Conservation (phyloP, 1,140 invertebrate genomes). For the Drosophila mayri region DNA sequence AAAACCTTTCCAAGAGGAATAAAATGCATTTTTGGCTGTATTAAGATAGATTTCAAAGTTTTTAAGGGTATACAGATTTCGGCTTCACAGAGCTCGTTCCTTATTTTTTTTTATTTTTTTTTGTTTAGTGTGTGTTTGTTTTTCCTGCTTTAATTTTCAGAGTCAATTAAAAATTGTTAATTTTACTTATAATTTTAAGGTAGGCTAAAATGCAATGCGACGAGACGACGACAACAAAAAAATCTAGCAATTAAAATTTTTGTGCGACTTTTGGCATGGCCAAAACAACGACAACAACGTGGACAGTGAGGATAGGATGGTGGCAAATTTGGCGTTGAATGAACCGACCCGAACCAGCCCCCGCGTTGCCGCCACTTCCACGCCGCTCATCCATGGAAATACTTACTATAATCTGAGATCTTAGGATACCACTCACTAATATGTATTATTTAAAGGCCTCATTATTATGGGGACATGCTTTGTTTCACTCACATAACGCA, state of each 20-base stretch:
- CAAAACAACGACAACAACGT: slow-evolving; percentile 30
- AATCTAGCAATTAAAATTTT: slow-evolving; percentile 78
- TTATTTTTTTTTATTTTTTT: background rate
- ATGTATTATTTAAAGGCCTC: background rate
- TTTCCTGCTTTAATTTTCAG: slow-evolving; percentile 70
- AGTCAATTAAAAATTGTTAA: slow-evolving; percentile 83
- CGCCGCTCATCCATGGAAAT: slow-evolving; percentile 2
- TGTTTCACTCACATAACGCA: slow-evolving; percentile 8
- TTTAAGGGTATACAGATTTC: background rate
- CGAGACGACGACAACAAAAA: slow-evolving; percentile 40
- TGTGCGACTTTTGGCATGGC: slow-evolving; percentile 67
- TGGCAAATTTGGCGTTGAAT: slow-evolving; percentile 62
- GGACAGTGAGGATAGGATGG: slow-evolving; percentile 27
- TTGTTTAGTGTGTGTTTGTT: slow-evolving; percentile 1
- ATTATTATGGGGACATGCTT: background rate
- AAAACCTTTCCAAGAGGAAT: too few species aligned
- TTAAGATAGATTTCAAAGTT: too few species aligned
- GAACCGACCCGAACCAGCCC: slow-evolving; percentile 3
- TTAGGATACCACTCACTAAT: background rate
- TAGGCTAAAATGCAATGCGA: slow-evolving; percentile 68
- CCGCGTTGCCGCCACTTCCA: background rate
- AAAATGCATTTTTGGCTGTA: too few species aligned
- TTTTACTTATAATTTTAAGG: slow-evolving; percentile 82
- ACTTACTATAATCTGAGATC: slow-evolving; percentile 5
- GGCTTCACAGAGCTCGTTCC: too few species aligned